Base-by-base conservation (phyloP, 1,140 invertebrate genomes). In the Drosophila azteca region DNA sequence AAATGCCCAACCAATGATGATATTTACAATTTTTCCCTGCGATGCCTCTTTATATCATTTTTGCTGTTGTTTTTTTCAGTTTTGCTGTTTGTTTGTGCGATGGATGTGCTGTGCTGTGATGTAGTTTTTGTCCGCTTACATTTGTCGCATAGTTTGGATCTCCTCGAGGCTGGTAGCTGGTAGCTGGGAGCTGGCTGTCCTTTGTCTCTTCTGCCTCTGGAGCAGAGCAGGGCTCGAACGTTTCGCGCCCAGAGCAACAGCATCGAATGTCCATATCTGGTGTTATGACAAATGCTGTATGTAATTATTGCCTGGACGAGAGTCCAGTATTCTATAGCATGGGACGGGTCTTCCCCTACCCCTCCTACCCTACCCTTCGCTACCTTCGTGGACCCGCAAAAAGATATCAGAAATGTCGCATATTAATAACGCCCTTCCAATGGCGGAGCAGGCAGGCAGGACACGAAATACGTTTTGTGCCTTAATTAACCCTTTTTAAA, bases 401-500 rank as follows among this genome's bases (percentile, higher is more conserved):
- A 88, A 87, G 79, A 83, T 82, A 87, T 81, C 77, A 84, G 79
- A 90, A 82, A 85, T 90, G 87, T 90, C 81, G 87, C 88, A 90
- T 90, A 90, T 90, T 90, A 81, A 90, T 90, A 88, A 88, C 73
- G 79, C 79, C 77, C 66, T 45, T 65, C 63, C 62, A 67, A 61
- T 52, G 64, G 41, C 31, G 70, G 62, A 65, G 52, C 35, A 35
- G 45, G 22, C 63, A 13, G 63, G 26, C 67, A 44, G 67, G 67
- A 69, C 52, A 26, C 67, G 51, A 70, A 80, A 77, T 82, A 49
- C 75, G 83, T 80, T 80, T 82, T 81, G 83, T 77, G 82, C 87
- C 88, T 90, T 90, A 90, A 90, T 90, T 90, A 90, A 90, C 90
- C 90, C 79, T 90, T 90, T 90, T 90, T 90, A 90, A 90, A 90